These are phyloP conservation scores for Pegea sp. DNA, from an alignment of 23 tunicate species.

Conservation along the genomic window DNA sequence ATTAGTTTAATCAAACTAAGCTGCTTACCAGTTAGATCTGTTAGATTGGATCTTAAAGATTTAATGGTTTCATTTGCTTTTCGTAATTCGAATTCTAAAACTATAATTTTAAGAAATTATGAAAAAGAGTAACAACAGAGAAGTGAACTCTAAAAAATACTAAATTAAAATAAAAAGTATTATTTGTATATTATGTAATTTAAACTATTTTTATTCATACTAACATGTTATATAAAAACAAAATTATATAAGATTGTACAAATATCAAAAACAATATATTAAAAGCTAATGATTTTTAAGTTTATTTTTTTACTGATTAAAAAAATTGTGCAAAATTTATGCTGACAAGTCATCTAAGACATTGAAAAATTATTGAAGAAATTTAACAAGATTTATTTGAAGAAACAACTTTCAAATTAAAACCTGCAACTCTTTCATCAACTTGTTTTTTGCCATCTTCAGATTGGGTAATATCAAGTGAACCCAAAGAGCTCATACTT, in stretches of 20 bases:
- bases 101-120: slow-evolving; percentile 7
- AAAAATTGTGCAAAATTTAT: not conserved
- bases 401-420: too few species aligned
- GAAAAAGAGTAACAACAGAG: not conserved
- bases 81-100: slow-evolving; percentile 74
- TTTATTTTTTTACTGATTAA: not conserved
- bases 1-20: too few species aligned
- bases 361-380: too few species aligned
- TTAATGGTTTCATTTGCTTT: slow-evolving; percentile 93
- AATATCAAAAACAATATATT: too few species aligned
- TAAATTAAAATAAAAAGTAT: not conserved
- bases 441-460: slow-evolving; percentile 56
- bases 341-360: too few species aligned
- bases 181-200: too few species aligned
- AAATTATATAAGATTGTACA: too few species aligned
- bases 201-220: too few species aligned
- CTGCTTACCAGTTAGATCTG: slow-evolving; percentile 45
- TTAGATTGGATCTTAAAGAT: slow-evolving; percentile 54
- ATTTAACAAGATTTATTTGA: not conserved
- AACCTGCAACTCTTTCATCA: slow-evolving; percentile 76
- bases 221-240: too few species aligned
- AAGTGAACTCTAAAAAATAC: not conserved
- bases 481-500: slow-evolving; percentile 72
- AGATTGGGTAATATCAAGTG: slow-evolving; percentile 70
- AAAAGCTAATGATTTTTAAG: not conserved